Percentiles rank a stretch among this genome's conserved stretches.
Conservation (phyloP, 1,140 invertebrate species). For the Drosophila equinoxialis region DNA sequence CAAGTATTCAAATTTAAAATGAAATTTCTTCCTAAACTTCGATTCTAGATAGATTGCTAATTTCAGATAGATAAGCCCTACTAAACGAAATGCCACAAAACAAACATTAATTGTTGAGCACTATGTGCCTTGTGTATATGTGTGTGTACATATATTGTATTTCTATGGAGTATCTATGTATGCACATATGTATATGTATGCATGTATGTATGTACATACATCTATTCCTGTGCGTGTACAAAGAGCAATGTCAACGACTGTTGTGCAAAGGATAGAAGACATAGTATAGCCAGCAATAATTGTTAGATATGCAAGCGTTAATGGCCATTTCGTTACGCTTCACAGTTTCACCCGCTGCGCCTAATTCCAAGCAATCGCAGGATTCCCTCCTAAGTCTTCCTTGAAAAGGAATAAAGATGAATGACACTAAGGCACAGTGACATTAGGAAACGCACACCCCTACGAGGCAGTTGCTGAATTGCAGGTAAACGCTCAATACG, state of each 20-base stretch:
- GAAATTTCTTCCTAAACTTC: background rate
- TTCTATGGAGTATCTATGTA: background rate
- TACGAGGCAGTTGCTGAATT: conserved; percentile 57
- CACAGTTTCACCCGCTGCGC: conserved; percentile 42
- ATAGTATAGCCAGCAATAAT: conserved; percentile 46
- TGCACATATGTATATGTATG: background rate
- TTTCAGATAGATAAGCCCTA: background rate
- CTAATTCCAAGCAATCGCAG: conserved; percentile 55
- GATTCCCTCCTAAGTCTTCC: conserved; percentile 54
- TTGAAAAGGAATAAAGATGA: conserved; percentile 55
- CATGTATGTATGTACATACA: background rate
- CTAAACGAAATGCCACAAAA: background rate
- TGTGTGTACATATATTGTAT: background rate
- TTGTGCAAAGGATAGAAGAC: conserved; percentile 7
- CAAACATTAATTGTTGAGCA: background rate
- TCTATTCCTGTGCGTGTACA: background rate
- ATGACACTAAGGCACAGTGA: conserved; percentile 49
- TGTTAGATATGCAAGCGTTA: conserved; percentile 41
- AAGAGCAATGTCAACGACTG: conserved; percentile 40
- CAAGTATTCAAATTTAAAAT: no score
- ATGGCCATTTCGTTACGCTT: conserved; percentile 58
- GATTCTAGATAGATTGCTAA: background rate
- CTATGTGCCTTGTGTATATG: background rate
- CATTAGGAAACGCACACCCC: conserved; percentile 58
- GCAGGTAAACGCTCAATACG: conserved; percentile 62